Conservation (phyloP, 1,140 invertebrate species). For the Heliconius hewitsoni region DNA sequence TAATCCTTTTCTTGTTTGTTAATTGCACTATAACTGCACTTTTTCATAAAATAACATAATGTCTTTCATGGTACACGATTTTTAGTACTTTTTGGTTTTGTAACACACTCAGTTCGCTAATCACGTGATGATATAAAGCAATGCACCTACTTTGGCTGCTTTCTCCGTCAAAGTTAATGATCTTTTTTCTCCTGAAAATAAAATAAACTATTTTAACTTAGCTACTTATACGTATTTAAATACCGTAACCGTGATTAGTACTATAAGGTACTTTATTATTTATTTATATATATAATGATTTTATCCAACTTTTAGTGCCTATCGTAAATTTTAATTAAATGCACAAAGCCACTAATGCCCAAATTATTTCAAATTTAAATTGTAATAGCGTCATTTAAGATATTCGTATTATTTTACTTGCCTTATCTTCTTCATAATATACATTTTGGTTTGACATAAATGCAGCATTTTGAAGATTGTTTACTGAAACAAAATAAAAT, state of each 20-base stretch:
- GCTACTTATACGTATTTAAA: not conserved
- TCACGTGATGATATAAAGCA: not conserved
- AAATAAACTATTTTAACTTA: not conserved
- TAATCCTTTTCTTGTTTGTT: not conserved
- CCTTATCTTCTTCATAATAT: slow-evolving; percentile 48
- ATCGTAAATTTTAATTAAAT: no score
- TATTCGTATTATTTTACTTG: slow-evolving; percentile 8
- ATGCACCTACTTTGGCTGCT: not conserved
- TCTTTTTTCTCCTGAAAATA: not conserved
- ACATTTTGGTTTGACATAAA: slow-evolving; percentile 42
- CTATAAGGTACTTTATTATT: not conserved
- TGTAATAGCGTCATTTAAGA: not conserved
- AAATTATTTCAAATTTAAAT: not conserved
- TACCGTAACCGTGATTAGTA: not conserved
- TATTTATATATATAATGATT: no score
- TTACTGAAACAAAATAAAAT: slow-evolving; percentile 77
- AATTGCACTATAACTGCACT: not conserved
- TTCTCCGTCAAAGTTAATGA: not conserved
- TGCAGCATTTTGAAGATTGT: slow-evolving; percentile 73
- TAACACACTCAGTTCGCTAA: not conserved
- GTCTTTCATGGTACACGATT: not conserved
- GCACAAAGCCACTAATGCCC: no score
- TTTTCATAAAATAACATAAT: not conserved
- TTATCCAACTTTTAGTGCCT: no score
- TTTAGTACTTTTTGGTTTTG: slow-evolving; percentile 12